A percentile compares a stretch with the other conserved stretches of the same genome.
Evolutionary conservation across 2,888 invertebrate genomes (phyloP).

Genomic region (Sturmia bella): DNA sequence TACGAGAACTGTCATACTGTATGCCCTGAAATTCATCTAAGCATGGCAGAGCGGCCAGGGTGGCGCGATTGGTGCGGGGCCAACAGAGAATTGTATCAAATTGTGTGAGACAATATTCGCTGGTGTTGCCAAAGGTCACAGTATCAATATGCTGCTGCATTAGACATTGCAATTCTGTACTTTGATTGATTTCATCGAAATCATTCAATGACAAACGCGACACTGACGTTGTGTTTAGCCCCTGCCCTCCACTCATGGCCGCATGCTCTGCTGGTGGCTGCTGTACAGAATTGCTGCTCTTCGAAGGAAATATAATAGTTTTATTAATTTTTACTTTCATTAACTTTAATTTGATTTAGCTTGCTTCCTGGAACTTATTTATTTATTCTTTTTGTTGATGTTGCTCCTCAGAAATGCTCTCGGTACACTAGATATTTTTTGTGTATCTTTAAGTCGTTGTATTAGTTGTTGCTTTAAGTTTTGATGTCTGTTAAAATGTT

Average conservation of each 20-base stretch:
- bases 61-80: conserved; percentile 89
- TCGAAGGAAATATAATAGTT: conserved; percentile 59
- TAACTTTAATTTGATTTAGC: conserved; percentile 7
- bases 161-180: conserved; percentile 79
- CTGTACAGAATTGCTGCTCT: conserved; percentile 31
- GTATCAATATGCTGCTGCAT: conserved; percentile 79
- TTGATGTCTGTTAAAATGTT: conserved; percentile 21
- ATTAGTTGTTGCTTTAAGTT: background rate
- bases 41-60: conserved; percentile 88
- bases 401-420: conserved; percentile 28
- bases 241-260: conserved; percentile 6
- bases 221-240: conserved; percentile 49
- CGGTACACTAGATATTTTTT: conserved; percentile 3
- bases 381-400: conserved; percentile 40
- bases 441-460: conserved; percentile 26
- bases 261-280: conserved; percentile 11
- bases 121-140: conserved; percentile 77
- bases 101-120: conserved; percentile 85
- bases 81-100: conserved; percentile 92
- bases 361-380: conserved; percentile 1
- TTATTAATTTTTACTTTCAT: conserved; percentile 58
- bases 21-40: conserved; percentile 90
- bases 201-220: conserved; percentile 72
- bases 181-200: conserved; percentile 78
- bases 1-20: conserved; percentile 91